These are phyloP conservation scores for Pelvicachromis taeniatus DNA, from an alignment of 2,113 vertebrate species.

Conservation along the genomic window DNA sequence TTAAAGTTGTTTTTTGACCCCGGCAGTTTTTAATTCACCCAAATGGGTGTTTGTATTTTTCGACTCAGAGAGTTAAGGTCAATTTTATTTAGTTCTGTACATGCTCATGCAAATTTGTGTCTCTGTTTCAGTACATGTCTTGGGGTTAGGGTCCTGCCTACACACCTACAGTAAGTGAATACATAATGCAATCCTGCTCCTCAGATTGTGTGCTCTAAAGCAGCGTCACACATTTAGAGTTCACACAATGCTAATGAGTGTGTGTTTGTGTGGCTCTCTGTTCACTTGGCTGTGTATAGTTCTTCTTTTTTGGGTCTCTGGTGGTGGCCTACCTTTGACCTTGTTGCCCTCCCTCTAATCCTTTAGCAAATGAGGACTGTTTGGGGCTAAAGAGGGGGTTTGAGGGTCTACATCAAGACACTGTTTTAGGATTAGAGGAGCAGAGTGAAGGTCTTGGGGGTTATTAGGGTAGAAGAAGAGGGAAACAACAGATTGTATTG, in stretches of 20 bases:
- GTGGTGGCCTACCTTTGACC: conserved; percentile 56
- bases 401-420: conserved; percentile 40
- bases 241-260: conserved; percentile 46
- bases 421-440: conserved; percentile 62
- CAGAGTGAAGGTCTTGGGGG: conserved; percentile 44
- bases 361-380: conserved; percentile 68
- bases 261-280: conserved; percentile 21
- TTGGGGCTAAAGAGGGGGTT: conserved; percentile 44
- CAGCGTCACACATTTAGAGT: conserved; percentile 22
- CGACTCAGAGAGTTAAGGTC: conserved; percentile 54
- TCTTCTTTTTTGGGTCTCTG: conserved; percentile 53
- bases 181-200: conserved; percentile 50
- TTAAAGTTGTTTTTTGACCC: conserved; percentile 53
- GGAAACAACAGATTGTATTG: conserved; percentile 36
- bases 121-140: conserved; percentile 51
- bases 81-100: conserved; percentile 63
- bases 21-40: conserved; percentile 20
- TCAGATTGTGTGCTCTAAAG: conserved; percentile 20
- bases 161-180: conserved; percentile 63
- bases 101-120: conserved; percentile 60
- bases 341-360: conserved; percentile 65
- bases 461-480: conserved; percentile 45
- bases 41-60: conserved; percentile 42
- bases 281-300: conserved; percentile 31
- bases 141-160: conserved; percentile 49